Evolutionary conservation across 2,888 invertebrate species (phyloP).

Genomic region (Neoaliturus tenellus): DNA sequence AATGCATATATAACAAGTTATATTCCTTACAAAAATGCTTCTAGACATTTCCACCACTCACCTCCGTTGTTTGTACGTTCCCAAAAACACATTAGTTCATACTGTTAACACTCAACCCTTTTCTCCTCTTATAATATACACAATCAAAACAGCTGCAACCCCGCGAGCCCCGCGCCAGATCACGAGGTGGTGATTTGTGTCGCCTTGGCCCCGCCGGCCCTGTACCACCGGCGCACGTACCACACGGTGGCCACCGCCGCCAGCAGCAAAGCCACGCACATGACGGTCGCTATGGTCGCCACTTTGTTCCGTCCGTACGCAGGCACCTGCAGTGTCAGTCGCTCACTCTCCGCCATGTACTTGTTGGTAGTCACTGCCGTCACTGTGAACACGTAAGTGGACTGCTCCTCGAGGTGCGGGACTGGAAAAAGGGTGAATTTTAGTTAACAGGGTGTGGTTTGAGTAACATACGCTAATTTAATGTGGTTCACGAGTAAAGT

Average conservation of each 20-base stretch:
- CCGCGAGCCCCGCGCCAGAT: too few relatives aligned
- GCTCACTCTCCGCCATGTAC: slow-evolving; percentile 79
- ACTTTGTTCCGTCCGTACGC: slow-evolving; percentile 78
- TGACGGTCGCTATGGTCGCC: slow-evolving; percentile 82
- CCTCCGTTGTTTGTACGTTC: too few relatives aligned
- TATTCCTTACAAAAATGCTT: too few relatives aligned
- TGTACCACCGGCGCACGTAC: slow-evolving; percentile 74
- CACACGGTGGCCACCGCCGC: slow-evolving; percentile 79
- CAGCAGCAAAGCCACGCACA: slow-evolving; percentile 82
- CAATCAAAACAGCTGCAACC: too few relatives aligned
- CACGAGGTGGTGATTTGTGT: slow-evolving; percentile 18
- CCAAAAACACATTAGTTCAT: too few relatives aligned
- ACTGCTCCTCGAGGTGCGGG: slow-evolving; percentile 83
- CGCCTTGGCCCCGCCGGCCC: neutral
- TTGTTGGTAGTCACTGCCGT: slow-evolving; percentile 79
- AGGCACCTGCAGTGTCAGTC: slow-evolving; percentile 80
- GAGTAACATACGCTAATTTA: too few relatives aligned
- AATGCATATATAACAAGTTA: too few relatives aligned
- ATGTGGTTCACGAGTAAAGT: too few relatives aligned
- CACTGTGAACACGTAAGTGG: slow-evolving; percentile 84
- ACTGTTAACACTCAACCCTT: too few relatives aligned
- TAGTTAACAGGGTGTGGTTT: too few relatives aligned
- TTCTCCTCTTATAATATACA: too few relatives aligned
- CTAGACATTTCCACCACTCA: too few relatives aligned
- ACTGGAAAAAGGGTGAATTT: slow-evolving; percentile 79